A percentile compares a stretch with the other conserved stretches of the same genome.
phyloP scores from a whole-genome alignment of 1,140 invertebrate genomes.

The Acromyrmex charruanus region DNA sequence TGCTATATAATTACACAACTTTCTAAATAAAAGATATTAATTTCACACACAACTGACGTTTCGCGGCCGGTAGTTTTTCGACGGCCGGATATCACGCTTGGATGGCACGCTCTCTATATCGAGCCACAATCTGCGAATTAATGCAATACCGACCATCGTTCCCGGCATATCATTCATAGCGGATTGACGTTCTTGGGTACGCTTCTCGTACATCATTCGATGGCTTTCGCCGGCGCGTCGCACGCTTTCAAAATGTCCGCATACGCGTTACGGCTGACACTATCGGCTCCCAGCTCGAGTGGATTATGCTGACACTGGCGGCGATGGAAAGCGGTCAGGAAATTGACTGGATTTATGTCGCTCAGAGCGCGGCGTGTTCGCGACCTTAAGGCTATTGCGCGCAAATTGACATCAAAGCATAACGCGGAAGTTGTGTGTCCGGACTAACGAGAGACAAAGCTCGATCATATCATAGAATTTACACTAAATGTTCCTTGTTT shows the following conservation, averaged over 20 bases:
- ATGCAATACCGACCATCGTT: conserved; percentile 55
- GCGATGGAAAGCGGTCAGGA: conserved; percentile 72
- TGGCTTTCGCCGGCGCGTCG: conserved; percentile 56
- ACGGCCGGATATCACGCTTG: neutral
- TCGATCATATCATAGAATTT: conserved; percentile 19
- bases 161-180: conserved; percentile 48
- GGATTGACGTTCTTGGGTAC: conserved; percentile 46
- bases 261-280: conserved; percentile 44
- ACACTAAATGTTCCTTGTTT: neutral
- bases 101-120: conserved; percentile 1
- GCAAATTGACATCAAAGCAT: conserved; percentile 38
- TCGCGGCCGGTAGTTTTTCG: neutral
- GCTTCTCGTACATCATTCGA: conserved; percentile 48
- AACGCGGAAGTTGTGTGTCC: neutral
- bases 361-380: conserved; percentile 53
- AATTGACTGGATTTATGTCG: conserved; percentile 72
- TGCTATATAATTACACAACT: neutral
- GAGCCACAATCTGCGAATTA: conserved; percentile 36
- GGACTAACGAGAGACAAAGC: conserved; percentile 1
- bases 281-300: conserved; percentile 64
- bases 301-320: conserved; percentile 69
- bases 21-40: conserved; percentile 39
- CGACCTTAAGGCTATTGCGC: conserved; percentile 50
- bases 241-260: conserved; percentile 71
- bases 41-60: neutral